Conservation (phyloP, 92 coral and sea anemone species). For the Metridium senile region DNA sequence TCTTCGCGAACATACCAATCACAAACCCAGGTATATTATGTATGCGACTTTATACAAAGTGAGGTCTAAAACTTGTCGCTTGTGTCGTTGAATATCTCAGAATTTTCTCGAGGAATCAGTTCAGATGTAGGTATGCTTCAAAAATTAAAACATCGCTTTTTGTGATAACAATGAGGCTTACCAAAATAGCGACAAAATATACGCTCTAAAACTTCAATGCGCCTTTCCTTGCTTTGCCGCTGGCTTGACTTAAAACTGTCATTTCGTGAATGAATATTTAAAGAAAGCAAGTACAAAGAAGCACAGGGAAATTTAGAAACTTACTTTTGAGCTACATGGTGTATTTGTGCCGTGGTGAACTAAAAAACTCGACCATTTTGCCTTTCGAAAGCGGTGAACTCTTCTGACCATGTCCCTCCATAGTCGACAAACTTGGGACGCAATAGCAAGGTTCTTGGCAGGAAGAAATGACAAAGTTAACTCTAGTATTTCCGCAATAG, state of each 20-base stretch:
- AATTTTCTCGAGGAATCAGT: too few species aligned
- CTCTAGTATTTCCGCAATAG: slow-evolving; percentile 85
- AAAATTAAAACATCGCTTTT: too few species aligned
- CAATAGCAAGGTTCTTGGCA: slow-evolving; percentile 64
- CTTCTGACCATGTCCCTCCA: slow-evolving; percentile 87
- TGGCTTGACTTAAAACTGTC: neutral
- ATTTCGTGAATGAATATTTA: neutral
- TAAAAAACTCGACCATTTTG: slow-evolving; percentile 74
- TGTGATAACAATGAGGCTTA: too few species aligned
- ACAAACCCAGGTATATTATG: too few species aligned
- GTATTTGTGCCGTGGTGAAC: slow-evolving; percentile 72
- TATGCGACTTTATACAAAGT: too few species aligned
- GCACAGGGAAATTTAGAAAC: neutral
- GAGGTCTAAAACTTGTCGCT: too few species aligned
- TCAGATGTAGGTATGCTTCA: too few species aligned
- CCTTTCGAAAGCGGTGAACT: slow-evolving; percentile 66
- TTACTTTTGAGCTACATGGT: slow-evolving; percentile 89
- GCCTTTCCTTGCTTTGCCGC: too few species aligned
- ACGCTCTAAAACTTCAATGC: too few species aligned
- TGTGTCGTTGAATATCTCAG: too few species aligned
- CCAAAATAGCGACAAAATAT: too few species aligned
- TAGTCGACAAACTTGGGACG: slow-evolving; percentile 79
- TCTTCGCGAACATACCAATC: too few species aligned
- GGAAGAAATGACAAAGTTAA: slow-evolving; percentile 81
- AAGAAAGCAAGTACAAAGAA: neutral